These are phyloP conservation scores for Lepetodrilus schrolli DNA, from an alignment of 2,888 invertebrate genomes.

Conservation along the genomic window DNA sequence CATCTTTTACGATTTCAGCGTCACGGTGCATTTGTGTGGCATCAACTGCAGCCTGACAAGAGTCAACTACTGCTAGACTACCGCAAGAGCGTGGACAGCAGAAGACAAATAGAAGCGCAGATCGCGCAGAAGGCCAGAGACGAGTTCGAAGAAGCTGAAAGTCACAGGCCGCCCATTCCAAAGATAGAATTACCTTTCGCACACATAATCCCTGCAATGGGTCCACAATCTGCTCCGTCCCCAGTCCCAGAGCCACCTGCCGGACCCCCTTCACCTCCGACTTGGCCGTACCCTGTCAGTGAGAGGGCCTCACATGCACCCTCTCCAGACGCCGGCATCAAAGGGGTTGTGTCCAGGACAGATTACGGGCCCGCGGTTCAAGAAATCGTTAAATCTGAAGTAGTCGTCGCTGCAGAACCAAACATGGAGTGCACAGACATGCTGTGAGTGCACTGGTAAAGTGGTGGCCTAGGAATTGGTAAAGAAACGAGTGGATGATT, in stretches of 20 bases:
- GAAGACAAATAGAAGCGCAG: not conserved
- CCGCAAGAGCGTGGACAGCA: constrained; percentile 36
- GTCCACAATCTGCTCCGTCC: not conserved
- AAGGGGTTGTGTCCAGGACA: too few species aligned
- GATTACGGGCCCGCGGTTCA: too few species aligned
- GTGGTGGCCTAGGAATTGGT: too few species aligned
- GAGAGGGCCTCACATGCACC: not conserved
- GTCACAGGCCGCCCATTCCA: not conserved
- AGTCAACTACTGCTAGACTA: constrained; percentile 56
- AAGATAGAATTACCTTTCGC: not conserved
- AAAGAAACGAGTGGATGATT: too few species aligned
- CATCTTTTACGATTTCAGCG: constrained; percentile 56
- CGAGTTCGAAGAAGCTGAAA: not conserved
- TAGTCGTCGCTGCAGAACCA: too few species aligned
- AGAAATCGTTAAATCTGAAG: too few species aligned
- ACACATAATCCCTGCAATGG: not conserved
- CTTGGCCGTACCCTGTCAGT: not conserved
- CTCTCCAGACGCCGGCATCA: too few species aligned
- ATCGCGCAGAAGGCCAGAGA: not conserved
- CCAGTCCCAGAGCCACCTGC: not conserved
- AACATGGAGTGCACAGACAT: too few species aligned
- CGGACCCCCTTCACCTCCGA: not conserved
- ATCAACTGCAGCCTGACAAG: constrained; percentile 52
- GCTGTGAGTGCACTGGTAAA: too few species aligned
- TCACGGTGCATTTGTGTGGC: constrained; percentile 65